Conservation (phyloP, 2,888 invertebrate species). For the Ligdia adustata region DNA sequence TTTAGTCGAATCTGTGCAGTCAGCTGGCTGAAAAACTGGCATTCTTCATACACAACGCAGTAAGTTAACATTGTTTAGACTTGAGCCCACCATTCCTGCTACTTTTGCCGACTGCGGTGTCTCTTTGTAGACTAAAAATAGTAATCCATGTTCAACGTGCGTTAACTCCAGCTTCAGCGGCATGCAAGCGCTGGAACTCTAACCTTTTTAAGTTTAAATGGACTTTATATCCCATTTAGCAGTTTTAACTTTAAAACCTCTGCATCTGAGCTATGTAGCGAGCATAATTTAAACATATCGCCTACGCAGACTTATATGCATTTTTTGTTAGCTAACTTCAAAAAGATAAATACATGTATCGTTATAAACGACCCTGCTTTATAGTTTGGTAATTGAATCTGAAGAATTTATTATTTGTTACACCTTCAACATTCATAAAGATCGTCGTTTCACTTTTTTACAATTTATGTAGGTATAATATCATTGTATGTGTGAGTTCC, state of each 20-base stretch:
- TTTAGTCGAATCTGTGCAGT: too few species aligned
- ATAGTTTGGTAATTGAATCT: too few species aligned
- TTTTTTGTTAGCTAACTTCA: too few species aligned
- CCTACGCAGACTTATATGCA: too few species aligned
- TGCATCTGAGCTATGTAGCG: neutral
- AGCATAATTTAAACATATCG: too few species aligned
- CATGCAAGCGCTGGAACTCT: neutral
- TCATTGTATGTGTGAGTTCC: too few species aligned
- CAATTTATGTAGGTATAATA: too few species aligned
- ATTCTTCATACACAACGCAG: conserved; percentile 7
- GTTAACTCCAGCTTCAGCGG: conserved; percentile 2
- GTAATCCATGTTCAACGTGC: conserved; percentile 7
- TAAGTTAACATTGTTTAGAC: conserved; percentile 13
- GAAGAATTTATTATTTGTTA: too few species aligned
- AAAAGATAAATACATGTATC: too few species aligned
- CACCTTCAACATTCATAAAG: too few species aligned
- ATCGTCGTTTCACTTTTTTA: too few species aligned
- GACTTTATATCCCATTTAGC: conserved; percentile 2
- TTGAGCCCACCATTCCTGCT: conserved; percentile 7
- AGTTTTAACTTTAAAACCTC: conserved; percentile 4
- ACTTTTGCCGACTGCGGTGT: neutral
- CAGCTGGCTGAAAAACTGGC: neutral
- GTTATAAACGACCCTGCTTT: too few species aligned
- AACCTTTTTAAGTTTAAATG: conserved; percentile 3
- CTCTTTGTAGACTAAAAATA: neutral